These are phyloP conservation scores for Sciurus carolinensis DNA, from an alignment of 2,797 vertebrate species.

Conservation along the genomic window DNA sequence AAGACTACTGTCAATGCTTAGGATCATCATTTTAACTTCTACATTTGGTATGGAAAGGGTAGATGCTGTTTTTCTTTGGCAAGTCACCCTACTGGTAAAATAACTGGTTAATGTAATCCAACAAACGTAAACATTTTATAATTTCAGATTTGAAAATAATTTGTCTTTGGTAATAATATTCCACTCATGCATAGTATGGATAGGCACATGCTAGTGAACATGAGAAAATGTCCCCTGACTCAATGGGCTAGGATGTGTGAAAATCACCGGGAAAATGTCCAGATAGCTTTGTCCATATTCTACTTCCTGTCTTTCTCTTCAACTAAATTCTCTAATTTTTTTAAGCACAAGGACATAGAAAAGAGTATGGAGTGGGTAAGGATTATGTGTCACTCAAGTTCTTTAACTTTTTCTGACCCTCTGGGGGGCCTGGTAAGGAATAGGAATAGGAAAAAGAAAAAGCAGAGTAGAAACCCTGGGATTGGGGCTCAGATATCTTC, in stretches of 20 bases:
- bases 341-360: background rate
- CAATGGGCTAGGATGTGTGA: background rate
- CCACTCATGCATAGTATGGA: background rate
- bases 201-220: background rate
- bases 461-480: no score
- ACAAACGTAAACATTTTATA: background rate
- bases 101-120: background rate
- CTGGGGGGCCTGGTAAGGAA: background rate
- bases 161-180: conserved; percentile 14
- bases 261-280: background rate
- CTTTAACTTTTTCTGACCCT: background rate
- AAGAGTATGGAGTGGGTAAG: background rate
- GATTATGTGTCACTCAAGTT: background rate
- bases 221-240: background rate
- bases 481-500: background rate
- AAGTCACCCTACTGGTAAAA: background rate
- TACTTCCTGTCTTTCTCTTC: background rate
- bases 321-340: background rate
- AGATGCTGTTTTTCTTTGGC: background rate
- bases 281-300: background rate
- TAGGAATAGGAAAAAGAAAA: background rate
- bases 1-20: background rate
- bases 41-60: background rate
- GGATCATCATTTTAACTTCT: background rate
- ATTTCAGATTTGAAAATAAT: conserved; percentile 53